These are phyloP conservation scores for Istiophorus platypterus DNA, from an alignment of 2,113 vertebrate genomes.

Conservation along the genomic window DNA sequence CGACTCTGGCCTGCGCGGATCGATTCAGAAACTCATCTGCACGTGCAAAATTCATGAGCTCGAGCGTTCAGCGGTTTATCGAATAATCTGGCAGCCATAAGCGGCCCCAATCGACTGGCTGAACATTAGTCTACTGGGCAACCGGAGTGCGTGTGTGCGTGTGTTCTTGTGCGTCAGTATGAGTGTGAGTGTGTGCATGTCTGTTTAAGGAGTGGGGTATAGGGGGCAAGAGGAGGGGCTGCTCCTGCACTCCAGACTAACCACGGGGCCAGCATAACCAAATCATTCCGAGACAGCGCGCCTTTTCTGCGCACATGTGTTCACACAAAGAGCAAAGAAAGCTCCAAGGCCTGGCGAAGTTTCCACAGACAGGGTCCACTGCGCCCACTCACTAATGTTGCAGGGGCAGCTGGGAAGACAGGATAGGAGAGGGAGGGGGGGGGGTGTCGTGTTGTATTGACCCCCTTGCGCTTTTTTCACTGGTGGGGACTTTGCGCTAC, in stretches of 20 bases:
- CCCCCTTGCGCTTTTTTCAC: slow-evolving; percentile 39
- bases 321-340: slow-evolving; percentile 72
- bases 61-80: slow-evolving; percentile 55
- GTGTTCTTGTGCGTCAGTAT: background rate
- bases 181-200: slow-evolving; percentile 23
- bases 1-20: slow-evolving; percentile 35
- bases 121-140: slow-evolving; percentile 37
- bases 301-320: slow-evolving; percentile 72
- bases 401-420: slow-evolving; percentile 64
- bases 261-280: slow-evolving; percentile 59
- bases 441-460: slow-evolving; percentile 38
- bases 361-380: slow-evolving; percentile 56
- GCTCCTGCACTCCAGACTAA: slow-evolving; percentile 41
- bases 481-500: slow-evolving; percentile 44
- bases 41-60: slow-evolving; percentile 44
- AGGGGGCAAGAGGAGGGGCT: background rate
- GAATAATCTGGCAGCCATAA: slow-evolving; percentile 71
- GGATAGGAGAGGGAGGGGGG: slow-evolving; percentile 12
- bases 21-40: slow-evolving; percentile 65
- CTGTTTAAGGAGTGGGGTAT: slow-evolving; percentile 5
- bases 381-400: slow-evolving; percentile 70
- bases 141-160: slow-evolving; percentile 24
- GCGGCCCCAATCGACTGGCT: slow-evolving; percentile 55
- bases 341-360: slow-evolving; percentile 52
- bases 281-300: slow-evolving; percentile 81